Percentiles rank a stretch among this genome's conserved stretches.
These are phyloP conservation scores for Ptilonorhynchus violaceus DNA, from an alignment of 2,113 vertebrate species.

Conservation along the genomic window DNA sequence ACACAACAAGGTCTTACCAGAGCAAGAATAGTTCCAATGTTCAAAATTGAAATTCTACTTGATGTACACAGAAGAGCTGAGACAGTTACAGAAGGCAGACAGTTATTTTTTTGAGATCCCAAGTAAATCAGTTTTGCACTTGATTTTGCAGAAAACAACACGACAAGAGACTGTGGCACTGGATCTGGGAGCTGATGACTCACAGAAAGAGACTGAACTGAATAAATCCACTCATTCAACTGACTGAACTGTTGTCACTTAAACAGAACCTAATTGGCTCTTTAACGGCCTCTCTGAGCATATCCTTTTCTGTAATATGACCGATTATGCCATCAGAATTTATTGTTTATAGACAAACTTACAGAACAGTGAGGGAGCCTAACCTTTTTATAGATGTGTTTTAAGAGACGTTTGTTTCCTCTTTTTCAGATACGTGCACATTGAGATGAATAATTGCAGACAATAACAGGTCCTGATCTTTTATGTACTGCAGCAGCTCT, in stretches of 20 bases:
- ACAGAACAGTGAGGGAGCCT: constrained; percentile 55
- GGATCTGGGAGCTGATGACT: constrained; percentile 59
- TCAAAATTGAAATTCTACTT: constrained; percentile 51
- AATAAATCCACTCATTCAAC: constrained; percentile 69
- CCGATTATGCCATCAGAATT: constrained; percentile 67
- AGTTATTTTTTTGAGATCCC: constrained; percentile 54
- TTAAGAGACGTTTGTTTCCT: constrained; percentile 62
- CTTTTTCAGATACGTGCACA: constrained; percentile 55
- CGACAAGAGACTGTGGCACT: constrained; percentile 29
- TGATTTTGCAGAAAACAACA: constrained; percentile 55
- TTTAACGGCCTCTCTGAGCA: constrained; percentile 66
- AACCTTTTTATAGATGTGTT: constrained; percentile 68
- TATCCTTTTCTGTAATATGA: constrained; percentile 68
- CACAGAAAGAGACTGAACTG: constrained; percentile 52
- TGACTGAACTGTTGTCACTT: constrained; percentile 68
- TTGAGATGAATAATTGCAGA: constrained; percentile 63
- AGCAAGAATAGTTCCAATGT: constrained; percentile 39
- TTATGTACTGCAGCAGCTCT: constrained; percentile 59
- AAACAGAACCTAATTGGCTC: constrained; percentile 69
- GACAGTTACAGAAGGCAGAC: constrained; percentile 48
- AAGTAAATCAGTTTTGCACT: constrained; percentile 48
- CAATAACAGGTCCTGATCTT: constrained; percentile 65
- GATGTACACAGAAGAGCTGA: constrained; percentile 31
- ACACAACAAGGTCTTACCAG: constrained; percentile 50
- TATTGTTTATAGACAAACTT: constrained; percentile 68